Base-by-base conservation (phyloP, 2,113 vertebrate species). In the Stegastes partitus region DNA sequence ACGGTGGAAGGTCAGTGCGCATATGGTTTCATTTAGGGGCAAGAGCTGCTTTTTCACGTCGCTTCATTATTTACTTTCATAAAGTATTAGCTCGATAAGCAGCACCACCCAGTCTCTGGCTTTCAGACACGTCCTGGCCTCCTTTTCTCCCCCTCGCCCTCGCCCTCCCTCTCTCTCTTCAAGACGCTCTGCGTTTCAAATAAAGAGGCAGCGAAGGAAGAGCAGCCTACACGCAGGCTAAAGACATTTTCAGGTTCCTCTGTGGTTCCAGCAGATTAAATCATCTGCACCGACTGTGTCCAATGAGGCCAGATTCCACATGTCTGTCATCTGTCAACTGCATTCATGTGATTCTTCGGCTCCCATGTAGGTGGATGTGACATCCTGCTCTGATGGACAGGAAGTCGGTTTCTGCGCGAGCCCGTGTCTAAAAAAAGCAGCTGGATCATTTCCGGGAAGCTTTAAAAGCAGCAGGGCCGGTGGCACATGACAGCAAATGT, bases 51-150 rank as follows among this genome's bases (percentile, higher is more conserved):
- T 90, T 92, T 91, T 91, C 81, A 87, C 87, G 79, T 92, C 57
- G 77, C 77, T 94, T 92, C 90, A 90, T 93, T 90, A 93, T 95
- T 94, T 93, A 93, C 92, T 93, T 94, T 93, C 91, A 94, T 91
- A 88, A 93, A 86, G 89, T 92, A 94, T 94, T 93, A 94, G 92
- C 87, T 83, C 83, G 88, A 94, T 92, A 93, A 94, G 91, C 90
- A 90, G 90, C 93, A 94, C 87, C 90, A 91, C 93, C 91, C 90
- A 92, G 79, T 76, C 85, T 79, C 80, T 72, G 85, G 82, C 85
- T 65, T 51, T 61, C 78, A 69, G 79, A 82, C 77, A 64, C 42
- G 76, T 79, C 86, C 77, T 69, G 77, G 75, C 75, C 75, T 82
- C 44, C 78, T 44, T 34, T 31, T 50, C 51, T 34, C 31, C 31